Base-by-base conservation (phyloP, 2,888 invertebrate species). In the Cancer borealis region DNA sequence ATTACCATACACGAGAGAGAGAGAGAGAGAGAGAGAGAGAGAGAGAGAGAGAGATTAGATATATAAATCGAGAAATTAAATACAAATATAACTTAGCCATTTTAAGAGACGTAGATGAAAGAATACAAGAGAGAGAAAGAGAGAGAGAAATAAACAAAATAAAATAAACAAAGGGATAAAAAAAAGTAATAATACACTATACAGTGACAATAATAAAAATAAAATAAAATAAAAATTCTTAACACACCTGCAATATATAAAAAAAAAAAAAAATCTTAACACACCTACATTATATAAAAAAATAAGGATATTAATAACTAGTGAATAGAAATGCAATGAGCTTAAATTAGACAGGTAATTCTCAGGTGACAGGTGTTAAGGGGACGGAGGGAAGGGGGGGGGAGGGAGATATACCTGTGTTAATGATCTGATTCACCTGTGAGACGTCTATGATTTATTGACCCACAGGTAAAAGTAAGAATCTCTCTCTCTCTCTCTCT, bases 381-480 rank as follows among this genome's bases (percentile, higher is more conserved):
- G 79, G 30, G 66, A 17, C 3, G 66, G 66, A 17, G 66, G 26
- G 79, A 12, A 12, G 79, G 30, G 10, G 79, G 30, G 30, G 26
- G 47, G 1, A 26, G 10, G 30, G 26, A 4, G 49, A 0, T 90
- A 8, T 26, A n/a, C 90, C 26, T n/a, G 49, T 4, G 26, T 49
- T 90, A 90, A 60, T 60, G 30, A 47, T 60, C 49, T 54, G 26
- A 90, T 54, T 45, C 30, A 91, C n/a, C 91, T 46, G 91, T 14
- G 17, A 17, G 46, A 54, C 39, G 26, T 54, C 60, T 54, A 39
- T 54, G 91, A 60, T 92, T 66, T 92, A 92, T 92, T 39, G 60
- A 92, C 45, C 45, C 39, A 39, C 45, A 73, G 73, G 60, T 66
- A 66, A 92, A 66, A 30, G 88, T 30, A 17, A 6, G 12, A n/a